Conservation (phyloP, 2,888 invertebrate species). For the Galeopsomyia nigrocyanea region DNA sequence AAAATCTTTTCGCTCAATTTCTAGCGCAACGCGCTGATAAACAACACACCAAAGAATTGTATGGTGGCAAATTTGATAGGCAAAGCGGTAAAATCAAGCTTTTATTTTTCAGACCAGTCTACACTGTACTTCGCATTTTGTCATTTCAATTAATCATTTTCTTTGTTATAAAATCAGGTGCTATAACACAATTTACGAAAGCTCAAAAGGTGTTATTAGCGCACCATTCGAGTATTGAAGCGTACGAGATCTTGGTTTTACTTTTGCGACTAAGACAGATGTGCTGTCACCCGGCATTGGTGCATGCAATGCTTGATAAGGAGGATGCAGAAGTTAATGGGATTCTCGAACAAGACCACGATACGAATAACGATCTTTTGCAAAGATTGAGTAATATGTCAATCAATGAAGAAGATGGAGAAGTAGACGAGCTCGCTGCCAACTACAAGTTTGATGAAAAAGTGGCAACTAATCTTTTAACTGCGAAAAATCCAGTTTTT, state of each 20-base stretch:
- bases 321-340: constrained; percentile 66
- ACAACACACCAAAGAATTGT: constrained; percentile 62
- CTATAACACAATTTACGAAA: constrained; percentile 61
- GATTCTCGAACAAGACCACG: constrained; percentile 59
- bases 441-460: constrained; percentile 40
- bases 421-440: constrained; percentile 34
- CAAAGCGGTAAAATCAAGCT: constrained; percentile 18
- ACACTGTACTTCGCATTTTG: neutral
- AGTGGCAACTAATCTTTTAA: constrained; percentile 73
- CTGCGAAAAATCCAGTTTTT: constrained; percentile 81
- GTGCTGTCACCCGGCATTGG: constrained; percentile 90
- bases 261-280: constrained; percentile 88
- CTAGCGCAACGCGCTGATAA: constrained; percentile 82
- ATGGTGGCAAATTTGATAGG: constrained; percentile 52
- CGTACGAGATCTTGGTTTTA: constrained; percentile 81
- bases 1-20: constrained; percentile 82
- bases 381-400: constrained; percentile 51
- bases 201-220: constrained; percentile 60
- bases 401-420: constrained; percentile 50
- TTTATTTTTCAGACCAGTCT: too few relatives aligned
- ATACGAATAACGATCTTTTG: constrained; percentile 49
- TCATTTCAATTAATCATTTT: neutral
- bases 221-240: constrained; percentile 68
- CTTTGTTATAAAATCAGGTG: constrained; percentile 48
- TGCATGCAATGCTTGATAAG: constrained; percentile 74